These are phyloP conservation scores for Athrips mouffetella DNA, from an alignment of 2,888 invertebrate species.

Conservation along the genomic window DNA sequence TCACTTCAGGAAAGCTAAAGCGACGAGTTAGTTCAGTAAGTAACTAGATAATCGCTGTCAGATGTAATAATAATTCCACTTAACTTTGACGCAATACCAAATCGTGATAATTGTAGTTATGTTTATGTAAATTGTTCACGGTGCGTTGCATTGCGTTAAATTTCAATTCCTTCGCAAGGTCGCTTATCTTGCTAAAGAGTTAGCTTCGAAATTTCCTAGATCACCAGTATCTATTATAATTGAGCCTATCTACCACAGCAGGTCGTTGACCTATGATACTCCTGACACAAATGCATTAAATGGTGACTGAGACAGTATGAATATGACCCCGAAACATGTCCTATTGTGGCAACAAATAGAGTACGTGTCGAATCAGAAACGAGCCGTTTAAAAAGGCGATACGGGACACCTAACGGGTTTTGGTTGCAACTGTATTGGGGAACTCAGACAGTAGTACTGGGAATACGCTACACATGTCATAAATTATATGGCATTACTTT, in stretches of 20 bases:
- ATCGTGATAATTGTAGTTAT: constrained; percentile 3
- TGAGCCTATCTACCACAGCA: constrained; percentile 15
- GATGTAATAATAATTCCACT: constrained; percentile 7
- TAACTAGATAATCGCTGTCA: constrained; percentile 5
- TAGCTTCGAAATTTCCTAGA: constrained; percentile 7
- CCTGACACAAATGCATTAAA: constrained; percentile 66
- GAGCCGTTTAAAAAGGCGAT: constrained; percentile 67
- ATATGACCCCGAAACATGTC: constrained; percentile 42
- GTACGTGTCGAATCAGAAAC: constrained; percentile 72
- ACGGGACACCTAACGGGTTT: constrained; percentile 65
- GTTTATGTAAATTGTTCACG: constrained; percentile 6
- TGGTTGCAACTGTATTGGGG: constrained; percentile 34
- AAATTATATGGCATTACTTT: background rate
- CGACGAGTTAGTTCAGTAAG: background rate
- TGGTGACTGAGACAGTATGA: constrained; percentile 48
- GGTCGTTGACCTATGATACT: constrained; percentile 56
- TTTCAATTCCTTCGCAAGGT: constrained; percentile 19
- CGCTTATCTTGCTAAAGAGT: constrained; percentile 7
- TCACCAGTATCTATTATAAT: background rate
- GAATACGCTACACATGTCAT: constrained; percentile 28
- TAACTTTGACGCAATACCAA: constrained; percentile 5
- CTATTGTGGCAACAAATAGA: constrained; percentile 24
- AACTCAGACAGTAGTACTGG: constrained; percentile 46
- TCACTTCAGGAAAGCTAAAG: background rate
- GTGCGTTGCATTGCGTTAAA: constrained; percentile 1